These are phyloP conservation scores for Marmota monax DNA, from an alignment of 2,113 vertebrate species.

Conservation along the genomic window DNA sequence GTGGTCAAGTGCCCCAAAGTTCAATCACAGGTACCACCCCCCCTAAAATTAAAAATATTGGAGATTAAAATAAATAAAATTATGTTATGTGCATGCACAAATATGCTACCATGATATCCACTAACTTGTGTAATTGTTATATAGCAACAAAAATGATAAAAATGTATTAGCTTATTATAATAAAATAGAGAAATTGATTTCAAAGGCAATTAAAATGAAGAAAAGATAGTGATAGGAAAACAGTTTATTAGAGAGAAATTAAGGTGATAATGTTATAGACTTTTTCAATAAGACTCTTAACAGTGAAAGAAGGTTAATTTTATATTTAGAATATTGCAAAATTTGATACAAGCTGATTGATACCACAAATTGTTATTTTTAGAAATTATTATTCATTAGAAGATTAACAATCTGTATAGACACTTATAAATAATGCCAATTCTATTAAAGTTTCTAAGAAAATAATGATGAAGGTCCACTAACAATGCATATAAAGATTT, in stretches of 20 bases:
- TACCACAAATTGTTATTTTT: too few relatives aligned
- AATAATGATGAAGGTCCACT: not conserved
- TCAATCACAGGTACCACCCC: too few relatives aligned
- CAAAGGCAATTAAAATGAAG: not conserved
- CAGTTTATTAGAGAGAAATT: not conserved
- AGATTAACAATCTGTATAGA: too few relatives aligned
- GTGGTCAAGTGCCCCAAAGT: too few relatives aligned
- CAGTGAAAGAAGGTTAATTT: not conserved
- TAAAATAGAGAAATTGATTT: not conserved
- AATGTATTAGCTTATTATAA: not conserved
- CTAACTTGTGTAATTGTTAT: too few relatives aligned
- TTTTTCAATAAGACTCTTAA: not conserved
- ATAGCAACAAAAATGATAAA: too few relatives aligned
- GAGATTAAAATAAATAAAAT: too few relatives aligned
- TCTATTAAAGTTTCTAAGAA: not conserved
- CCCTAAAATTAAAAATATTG: too few relatives aligned
- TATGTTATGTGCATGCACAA: too few relatives aligned
- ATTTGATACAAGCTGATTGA: not conserved
- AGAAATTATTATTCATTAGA: too few relatives aligned
- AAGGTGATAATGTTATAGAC: not conserved
- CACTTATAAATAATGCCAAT: not conserved
- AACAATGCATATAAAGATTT: not conserved
- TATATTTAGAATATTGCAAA: not conserved
- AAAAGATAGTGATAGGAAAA: not conserved
- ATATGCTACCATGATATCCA: too few relatives aligned